phyloP scores from a whole-genome alignment of 2,113 vertebrate species.

The Colistium nudipinnis region DNA sequence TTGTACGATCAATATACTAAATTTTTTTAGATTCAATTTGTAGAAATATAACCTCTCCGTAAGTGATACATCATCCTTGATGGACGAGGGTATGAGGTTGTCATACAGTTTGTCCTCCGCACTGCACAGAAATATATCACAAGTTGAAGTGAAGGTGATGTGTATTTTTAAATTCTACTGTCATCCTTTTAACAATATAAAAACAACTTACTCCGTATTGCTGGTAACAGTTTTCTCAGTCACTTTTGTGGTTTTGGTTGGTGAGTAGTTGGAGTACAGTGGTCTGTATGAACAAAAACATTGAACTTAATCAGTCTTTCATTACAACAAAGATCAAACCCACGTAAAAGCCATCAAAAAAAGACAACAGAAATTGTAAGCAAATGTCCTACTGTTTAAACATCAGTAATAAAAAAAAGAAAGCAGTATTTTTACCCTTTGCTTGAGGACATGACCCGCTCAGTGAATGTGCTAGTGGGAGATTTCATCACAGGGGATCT shows the following conservation, averaged over 20 bases:
- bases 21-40: neutral
- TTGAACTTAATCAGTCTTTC: neutral
- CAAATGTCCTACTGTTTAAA: too few species aligned
- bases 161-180: neutral
- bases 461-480: slow-evolving; percentile 61
- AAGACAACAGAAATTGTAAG: slow-evolving; percentile 33
- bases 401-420: too few species aligned
- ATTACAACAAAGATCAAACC: neutral
- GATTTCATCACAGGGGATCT: slow-evolving; percentile 64
- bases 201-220: slow-evolving; percentile 47
- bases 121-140: slow-evolving; percentile 28
- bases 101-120: slow-evolving; percentile 42
- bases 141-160: neutral
- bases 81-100: slow-evolving; percentile 9
- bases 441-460: slow-evolving; percentile 64
- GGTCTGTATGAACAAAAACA: slow-evolving; percentile 38
- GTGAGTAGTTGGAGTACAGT: slow-evolving; percentile 41
- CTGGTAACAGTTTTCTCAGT: slow-evolving; percentile 47
- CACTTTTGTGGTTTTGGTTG: slow-evolving; percentile 55
- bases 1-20: neutral
- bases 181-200: neutral
- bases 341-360: neutral
- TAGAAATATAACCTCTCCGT: slow-evolving; percentile 54
- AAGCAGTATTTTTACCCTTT: slow-evolving; percentile 55
- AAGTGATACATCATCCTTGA: slow-evolving; percentile 8